These are phyloP conservation scores for Amphimedon queenslandica DNA, from an alignment of 37 sponge, comb jelly and placozoan species.

Conservation along the genomic window DNA sequence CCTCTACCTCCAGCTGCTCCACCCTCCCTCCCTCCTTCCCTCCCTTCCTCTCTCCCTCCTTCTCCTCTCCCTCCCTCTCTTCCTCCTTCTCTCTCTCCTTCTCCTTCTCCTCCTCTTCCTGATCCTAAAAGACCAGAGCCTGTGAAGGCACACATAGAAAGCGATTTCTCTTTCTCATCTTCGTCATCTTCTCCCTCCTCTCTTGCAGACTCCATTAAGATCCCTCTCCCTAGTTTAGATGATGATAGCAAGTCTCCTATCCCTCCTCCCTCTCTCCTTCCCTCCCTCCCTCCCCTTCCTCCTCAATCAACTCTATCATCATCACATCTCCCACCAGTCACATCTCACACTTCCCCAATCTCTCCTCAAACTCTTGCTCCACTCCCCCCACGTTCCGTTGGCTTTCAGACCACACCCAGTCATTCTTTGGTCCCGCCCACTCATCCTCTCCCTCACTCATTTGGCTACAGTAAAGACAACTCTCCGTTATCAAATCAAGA, in stretches of 20 bases:
- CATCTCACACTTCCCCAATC: not conserved
- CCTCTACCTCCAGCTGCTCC: not conserved
- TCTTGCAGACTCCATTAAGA: not conserved
- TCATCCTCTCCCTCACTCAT: not conserved
- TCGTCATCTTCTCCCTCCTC: not conserved
- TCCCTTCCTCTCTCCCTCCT: not conserved
- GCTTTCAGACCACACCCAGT: not conserved
- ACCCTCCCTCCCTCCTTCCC: not conserved
- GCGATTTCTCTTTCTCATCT: not conserved
- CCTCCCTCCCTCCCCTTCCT: not conserved
- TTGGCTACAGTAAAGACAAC: not conserved
- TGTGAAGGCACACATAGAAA: too few species aligned
- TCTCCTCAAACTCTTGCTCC: not conserved
- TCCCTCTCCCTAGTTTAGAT: too few species aligned
- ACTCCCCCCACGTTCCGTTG: not conserved
- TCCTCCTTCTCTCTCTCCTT: constrained; percentile 7
- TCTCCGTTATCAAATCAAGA: too few species aligned
- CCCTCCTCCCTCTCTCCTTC: not conserved
- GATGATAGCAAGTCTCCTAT: too few species aligned
- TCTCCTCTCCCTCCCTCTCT: not conserved
- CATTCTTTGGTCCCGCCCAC: not conserved
- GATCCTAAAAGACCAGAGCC: too few species aligned
- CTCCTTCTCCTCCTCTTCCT: not conserved
- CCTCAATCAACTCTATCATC: not conserved
- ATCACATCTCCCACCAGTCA: not conserved